Conservation (phyloP, 2,888 invertebrate species). For the Dichetophora obliterata region DNA sequence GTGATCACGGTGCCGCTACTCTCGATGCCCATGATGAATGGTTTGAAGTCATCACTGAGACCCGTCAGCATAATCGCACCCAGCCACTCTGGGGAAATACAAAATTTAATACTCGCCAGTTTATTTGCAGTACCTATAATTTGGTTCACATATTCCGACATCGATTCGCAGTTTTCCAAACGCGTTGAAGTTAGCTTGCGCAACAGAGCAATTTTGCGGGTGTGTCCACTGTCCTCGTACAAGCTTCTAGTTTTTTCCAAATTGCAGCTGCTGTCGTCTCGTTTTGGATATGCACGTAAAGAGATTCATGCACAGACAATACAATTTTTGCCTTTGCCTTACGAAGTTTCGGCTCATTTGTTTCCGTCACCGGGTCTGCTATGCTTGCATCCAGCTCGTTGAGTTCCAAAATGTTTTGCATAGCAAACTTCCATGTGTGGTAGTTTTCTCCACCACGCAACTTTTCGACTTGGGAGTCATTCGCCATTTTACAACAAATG, state of each 20-base stretch:
- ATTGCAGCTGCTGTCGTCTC: slow-evolving; percentile 39
- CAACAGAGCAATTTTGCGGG: slow-evolving; percentile 41
- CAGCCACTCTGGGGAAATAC: slow-evolving; percentile 43
- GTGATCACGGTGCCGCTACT: slow-evolving; percentile 51
- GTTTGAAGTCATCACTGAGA: slow-evolving; percentile 54
- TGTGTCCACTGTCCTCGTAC: slow-evolving; percentile 46
- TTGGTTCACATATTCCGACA: slow-evolving; percentile 41
- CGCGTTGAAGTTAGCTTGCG: slow-evolving; percentile 40
- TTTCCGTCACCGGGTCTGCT: slow-evolving; percentile 31
- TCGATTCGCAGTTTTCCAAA: slow-evolving; percentile 38
- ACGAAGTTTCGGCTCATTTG: slow-evolving; percentile 24
- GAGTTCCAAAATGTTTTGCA: slow-evolving; percentile 31
- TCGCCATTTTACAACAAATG: too few relatives aligned
- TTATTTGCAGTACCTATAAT: slow-evolving; percentile 36
- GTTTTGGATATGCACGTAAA: slow-evolving; percentile 41
- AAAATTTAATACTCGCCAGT: slow-evolving; percentile 41
- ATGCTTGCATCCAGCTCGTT: slow-evolving; percentile 25
- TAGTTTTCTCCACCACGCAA: slow-evolving; percentile 33
- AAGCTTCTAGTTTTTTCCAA: slow-evolving; percentile 40
- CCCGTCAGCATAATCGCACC: slow-evolving; percentile 46
- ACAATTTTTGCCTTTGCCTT: slow-evolving; percentile 30
- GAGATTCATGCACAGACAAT: slow-evolving; percentile 37
- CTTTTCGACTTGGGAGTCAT: slow-evolving; percentile 5
- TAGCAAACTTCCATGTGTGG: slow-evolving; percentile 38
- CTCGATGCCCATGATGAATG: slow-evolving; percentile 55